Evolutionary conservation across 2,113 vertebrate genomes (phyloP), one percentile per base, ranked within the genome.

Genomic region (cattle (Bos taurus)): DNA sequence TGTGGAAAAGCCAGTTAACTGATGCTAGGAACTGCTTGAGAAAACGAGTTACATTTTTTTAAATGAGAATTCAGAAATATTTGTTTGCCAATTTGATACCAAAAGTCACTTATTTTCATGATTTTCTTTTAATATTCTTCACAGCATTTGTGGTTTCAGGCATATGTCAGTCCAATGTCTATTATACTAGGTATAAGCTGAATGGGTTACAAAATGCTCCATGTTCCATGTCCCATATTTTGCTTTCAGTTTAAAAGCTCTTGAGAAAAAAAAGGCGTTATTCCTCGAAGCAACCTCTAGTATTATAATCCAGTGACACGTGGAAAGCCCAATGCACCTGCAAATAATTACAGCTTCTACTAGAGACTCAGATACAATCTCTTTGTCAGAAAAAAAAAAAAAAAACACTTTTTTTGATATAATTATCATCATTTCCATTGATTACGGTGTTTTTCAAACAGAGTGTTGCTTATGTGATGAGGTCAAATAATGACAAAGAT

Each of bases 391-490:
- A 36, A 92, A 96, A 91, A 4, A 36, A 92, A 96, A 91, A 40
- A 90, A 94, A 97, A 25, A 86, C 95, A 97, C 46, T 0, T 97
- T 0, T 97, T 98, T 94, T 90, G 4, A 93, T 91, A 43, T 95
- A 95, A 96, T 98, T 97, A 96, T 97, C 52, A 95, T 97, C 28
- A 97, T 98, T 98, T 94, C 48, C 81, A 71, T 78, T 0, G 2
- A 94, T 98, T 97, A 97, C 23, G 67, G 95, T 98, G 96, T 97
- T 98, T 98, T 96, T 64, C 48, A 97, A 98, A 98, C 33, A 94
- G 85, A 81, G 26, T 94, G 19, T 62, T 93, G 97, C 52, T 81
- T 97, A 83, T 71, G 64, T 59, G 91, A 52, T 15, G n/a, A 98
- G 96, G 96, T 85, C 67, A 64, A 89, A 95, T 97, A 57, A 94